Conservation (phyloP, 2,797 vertebrate species). For the Benthosema pterotum region DNA sequence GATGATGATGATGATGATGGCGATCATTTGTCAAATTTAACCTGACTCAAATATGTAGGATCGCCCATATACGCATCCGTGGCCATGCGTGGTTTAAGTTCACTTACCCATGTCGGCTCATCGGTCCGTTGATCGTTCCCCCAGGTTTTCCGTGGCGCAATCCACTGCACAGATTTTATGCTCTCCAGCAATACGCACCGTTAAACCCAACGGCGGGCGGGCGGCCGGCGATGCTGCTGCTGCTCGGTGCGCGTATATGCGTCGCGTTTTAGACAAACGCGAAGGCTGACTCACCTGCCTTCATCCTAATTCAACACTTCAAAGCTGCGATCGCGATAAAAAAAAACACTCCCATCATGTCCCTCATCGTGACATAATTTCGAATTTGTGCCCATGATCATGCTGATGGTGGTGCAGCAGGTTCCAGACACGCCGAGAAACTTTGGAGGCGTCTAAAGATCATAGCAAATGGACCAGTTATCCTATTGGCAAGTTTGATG, state of each 20-base stretch:
- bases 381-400: slow-evolving; percentile 66
- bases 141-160: slow-evolving; percentile 58
- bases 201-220: no score
- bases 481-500: slow-evolving; percentile 39
- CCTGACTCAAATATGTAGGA: no score
- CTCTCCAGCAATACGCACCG: slow-evolving; percentile 33
- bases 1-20: not conserved
- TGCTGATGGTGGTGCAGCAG: no score
- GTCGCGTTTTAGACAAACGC: slow-evolving; percentile 42
- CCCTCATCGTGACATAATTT: slow-evolving; percentile 20
- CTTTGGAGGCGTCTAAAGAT: slow-evolving; percentile 45
- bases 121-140: slow-evolving; percentile 48
- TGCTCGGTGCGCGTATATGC: slow-evolving; percentile 24
- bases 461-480: slow-evolving; percentile 25
- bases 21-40: slow-evolving; percentile 10
- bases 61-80: not conserved
- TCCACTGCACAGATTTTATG: slow-evolving; percentile 59
- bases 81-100: slow-evolving; percentile 10
- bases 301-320: slow-evolving; percentile 39
- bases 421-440: slow-evolving; percentile 56
- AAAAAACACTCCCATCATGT: not conserved
- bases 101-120: slow-evolving; percentile 76
- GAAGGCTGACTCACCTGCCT: slow-evolving; percentile 61
- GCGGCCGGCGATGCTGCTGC: slow-evolving; percentile 30
- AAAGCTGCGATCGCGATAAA: not conserved